These are phyloP conservation scores for Psettodes erumei DNA, from an alignment of 2,113 vertebrate species.

Conservation along the genomic window DNA sequence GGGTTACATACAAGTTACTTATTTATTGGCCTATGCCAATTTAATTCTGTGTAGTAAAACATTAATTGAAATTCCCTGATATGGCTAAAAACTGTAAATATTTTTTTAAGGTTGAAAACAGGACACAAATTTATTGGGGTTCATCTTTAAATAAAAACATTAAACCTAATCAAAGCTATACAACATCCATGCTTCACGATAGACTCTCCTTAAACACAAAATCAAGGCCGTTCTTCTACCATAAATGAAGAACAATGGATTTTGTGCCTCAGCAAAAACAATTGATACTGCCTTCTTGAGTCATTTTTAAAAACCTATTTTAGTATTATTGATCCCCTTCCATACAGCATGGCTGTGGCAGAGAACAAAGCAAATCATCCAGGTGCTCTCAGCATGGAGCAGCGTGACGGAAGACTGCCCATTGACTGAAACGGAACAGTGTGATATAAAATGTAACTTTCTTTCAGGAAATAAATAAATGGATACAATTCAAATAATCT, in stretches of 20 bases:
- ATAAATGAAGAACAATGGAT: slow-evolving; percentile 67
- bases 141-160: slow-evolving; percentile 67
- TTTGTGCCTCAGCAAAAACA: slow-evolving; percentile 49
- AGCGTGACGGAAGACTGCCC: background rate
- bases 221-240: slow-evolving; percentile 46
- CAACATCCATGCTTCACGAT: slow-evolving; percentile 34
- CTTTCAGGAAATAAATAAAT: background rate
- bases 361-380: slow-evolving; percentile 24
- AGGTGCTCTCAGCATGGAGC: slow-evolving; percentile 17
- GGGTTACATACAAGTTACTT: no score
- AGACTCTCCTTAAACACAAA: slow-evolving; percentile 58
- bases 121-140: no score
- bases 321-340: slow-evolving; percentile 32
- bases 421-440: background rate
- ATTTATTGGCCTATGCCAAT: no score
- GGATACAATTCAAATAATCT: background rate
- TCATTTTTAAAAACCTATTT: slow-evolving; percentile 66
- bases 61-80: background rate
- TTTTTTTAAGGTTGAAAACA: no score
- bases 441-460: background rate
- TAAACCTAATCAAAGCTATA: slow-evolving; percentile 68
- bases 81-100: no score
- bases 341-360: background rate
- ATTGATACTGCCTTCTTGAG: slow-evolving; percentile 55
- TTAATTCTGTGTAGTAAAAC: no score